Evolutionary conservation across 2,888 invertebrate genomes (phyloP), one percentile per base, ranked within the genome.

Genomic region (Nysson spinosus): DNA sequence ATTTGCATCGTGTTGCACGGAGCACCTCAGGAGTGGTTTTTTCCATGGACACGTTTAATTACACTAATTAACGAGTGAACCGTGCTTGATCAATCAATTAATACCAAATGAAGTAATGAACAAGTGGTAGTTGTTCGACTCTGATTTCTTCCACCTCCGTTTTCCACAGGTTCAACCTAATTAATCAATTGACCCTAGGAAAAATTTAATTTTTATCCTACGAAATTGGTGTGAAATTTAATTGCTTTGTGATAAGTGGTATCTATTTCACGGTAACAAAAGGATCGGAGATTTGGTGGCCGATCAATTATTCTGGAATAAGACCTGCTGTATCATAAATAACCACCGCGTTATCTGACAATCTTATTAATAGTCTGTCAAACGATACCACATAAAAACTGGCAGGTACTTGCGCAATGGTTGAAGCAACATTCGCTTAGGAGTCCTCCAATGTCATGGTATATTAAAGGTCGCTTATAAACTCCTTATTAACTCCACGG

Each of bases 1-100:
- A 52, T 42, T 28, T 42, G 57, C 55, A 60, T 69, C 54, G 54
- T 52, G 26, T n/a, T 30, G n/a, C n/a, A 46, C 55, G 11, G 46
- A 35, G 12, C n/a, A 46, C 55, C 14, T 34, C 16, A 16, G 24
- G 16, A 14, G 32, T 34, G 32, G 22, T 57, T 69, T 32, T 42
- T 17, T 19, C 24, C 17, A 39, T 11, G n/a, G 24, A 12, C 44
- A 14, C 22, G 37, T 24, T 35, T 50, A 58, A 69, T 66, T 34
- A 44, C 19, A 40, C 22, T 58, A 58, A 62, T 70, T 49, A 51
- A 20, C 11, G 14, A 28, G 16, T 17, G n/a, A 35, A 14, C 26
- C 9, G n/a, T 7, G 4, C 19, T 16, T 32, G 30, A 51, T 57
- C 34, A 17, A 40, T 51, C 12, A 20, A 43, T 6, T 22, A 28